These are phyloP conservation scores for Rhamphomyia laevipes DNA, from an alignment of 2,888 invertebrate species.

Conservation along the genomic window DNA sequence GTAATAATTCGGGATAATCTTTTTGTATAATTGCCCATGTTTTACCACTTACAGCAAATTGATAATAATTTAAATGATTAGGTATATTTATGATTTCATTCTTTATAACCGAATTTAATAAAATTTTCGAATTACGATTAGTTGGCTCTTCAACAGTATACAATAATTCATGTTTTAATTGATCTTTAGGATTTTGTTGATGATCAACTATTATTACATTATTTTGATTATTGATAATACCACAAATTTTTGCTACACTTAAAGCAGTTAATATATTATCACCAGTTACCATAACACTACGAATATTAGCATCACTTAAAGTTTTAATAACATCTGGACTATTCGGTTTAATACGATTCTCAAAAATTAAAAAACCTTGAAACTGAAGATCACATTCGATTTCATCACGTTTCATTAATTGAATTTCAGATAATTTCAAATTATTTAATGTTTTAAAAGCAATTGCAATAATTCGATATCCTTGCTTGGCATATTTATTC, in stretches of 20 bases:
- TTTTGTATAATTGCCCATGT: constrained; percentile 57
- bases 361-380: constrained; percentile 77
- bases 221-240: constrained; percentile 49
- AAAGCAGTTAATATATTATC: constrained; percentile 78
- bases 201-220: constrained; percentile 27
- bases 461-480: constrained; percentile 78
- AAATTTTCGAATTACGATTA: constrained; percentile 3
- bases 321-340: constrained; percentile 64
- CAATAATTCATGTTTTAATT: constrained; percentile 12
- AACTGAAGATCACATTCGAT: constrained; percentile 67
- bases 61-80: constrained; percentile 24
- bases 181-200: constrained; percentile 4
- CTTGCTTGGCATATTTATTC: constrained; percentile 73
- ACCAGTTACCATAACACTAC: constrained; percentile 90
- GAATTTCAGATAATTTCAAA: constrained; percentile 51
- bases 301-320: constrained; percentile 67
- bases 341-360: constrained; percentile 79
- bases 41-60: constrained; percentile 48
- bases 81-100: background rate
- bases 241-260: constrained; percentile 78
- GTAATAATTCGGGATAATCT: constrained; percentile 51
- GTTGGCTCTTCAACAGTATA: constrained; percentile 9
- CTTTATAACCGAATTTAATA: constrained; percentile 7
- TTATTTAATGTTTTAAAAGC: constrained; percentile 57
- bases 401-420: constrained; percentile 56